Base-by-base conservation (phyloP, 2,113 vertebrate genomes). In the Raja brachyura region DNA sequence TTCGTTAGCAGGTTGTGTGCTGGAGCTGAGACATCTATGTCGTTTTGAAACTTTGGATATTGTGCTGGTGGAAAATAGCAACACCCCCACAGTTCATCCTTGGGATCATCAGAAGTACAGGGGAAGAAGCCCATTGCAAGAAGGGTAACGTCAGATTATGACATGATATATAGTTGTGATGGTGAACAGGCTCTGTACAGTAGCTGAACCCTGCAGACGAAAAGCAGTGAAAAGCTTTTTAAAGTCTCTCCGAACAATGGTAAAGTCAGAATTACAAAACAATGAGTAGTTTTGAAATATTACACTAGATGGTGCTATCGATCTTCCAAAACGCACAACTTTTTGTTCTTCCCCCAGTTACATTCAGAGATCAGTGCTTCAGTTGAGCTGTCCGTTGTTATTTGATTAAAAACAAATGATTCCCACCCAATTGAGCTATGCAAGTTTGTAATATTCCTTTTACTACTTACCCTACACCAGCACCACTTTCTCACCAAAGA, bases 301-400 rank as follows among this genome's bases (percentile, higher is more conserved):
- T 92, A 20, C 90, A 92, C 33, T 68, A 92, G 90, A 92, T 92
- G 90, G 90, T 22, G 9, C 66, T 68, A 92, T 73, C 28, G 90
- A 92, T 92, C 90, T 92, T 92, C 70, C 66, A 92, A 73, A 92
- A 54, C 61, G 39, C 14, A 20, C 7, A 73, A 70, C 22, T 54
- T 73, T 73, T 63, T 22, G 33, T 39, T 20, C 20, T 70, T 92
- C 48, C 22, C 22, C 20, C 8, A 73, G 66, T 20, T 48, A 54
- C 39, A 73, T 54, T 70, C 73, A 92, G 33, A 73, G 10, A 74
- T 54, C 90, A 92, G 39, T 92, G 90, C 73, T 92, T 10, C 31
- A 20, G 90, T 92, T 92, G 90, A 74, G 68, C 90, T 92, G 48
- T 54, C 90, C 73, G 90, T 73, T 92, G 63, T 92, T 68, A 92